These are phyloP conservation scores for Neopipo cinnamomea DNA, from an alignment of 2,113 vertebrate genomes.

Conservation along the genomic window DNA sequence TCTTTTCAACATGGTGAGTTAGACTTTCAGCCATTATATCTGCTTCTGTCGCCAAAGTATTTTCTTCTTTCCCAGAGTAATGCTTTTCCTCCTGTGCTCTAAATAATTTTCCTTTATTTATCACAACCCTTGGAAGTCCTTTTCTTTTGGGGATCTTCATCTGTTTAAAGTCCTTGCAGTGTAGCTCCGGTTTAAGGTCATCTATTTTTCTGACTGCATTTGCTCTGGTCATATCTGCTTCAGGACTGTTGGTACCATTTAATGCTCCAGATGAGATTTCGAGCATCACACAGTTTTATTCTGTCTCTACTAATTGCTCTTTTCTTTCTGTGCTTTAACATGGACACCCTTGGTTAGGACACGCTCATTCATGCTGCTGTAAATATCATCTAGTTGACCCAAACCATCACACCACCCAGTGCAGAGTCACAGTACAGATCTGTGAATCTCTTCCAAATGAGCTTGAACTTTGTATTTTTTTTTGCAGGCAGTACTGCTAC, in stretches of 20 bases:
- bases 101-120: not conserved
- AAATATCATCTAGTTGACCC: not conserved
- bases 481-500: not conserved
- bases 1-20: not conserved
- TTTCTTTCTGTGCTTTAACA: not conserved
- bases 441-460: not conserved
- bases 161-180: not conserved
- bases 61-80: not conserved
- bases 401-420: not conserved
- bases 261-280: not conserved
- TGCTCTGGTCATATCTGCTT: not conserved
- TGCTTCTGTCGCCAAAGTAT: not conserved
- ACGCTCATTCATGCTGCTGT: fast-evolving
- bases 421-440: not conserved
- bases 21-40: not conserved
- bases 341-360: not conserved
- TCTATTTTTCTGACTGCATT: not conserved
- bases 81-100: not conserved
- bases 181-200: not conserved
- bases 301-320: not conserved
- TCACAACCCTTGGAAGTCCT: not conserved
- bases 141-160: not conserved
- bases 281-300: not conserved
- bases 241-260: not conserved
- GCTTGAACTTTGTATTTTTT: not conserved